A percentile compares a stretch with the other conserved stretches of the same genome.
Evolutionary conservation across 2,888 invertebrate species (phyloP).

Genomic region (Stenodema calcarata): DNA sequence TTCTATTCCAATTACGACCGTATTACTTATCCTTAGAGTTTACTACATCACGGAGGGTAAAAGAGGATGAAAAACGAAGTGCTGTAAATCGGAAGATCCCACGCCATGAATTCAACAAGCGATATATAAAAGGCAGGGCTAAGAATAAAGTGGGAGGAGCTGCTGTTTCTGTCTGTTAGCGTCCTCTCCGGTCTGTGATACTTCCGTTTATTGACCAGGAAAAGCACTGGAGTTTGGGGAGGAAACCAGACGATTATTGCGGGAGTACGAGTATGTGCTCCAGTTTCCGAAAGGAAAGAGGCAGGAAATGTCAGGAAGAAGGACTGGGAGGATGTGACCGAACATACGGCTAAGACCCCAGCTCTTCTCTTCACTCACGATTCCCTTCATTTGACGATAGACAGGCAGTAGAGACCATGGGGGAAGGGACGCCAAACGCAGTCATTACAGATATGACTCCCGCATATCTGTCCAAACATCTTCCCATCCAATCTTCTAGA

Average conservation of each 20-base stretch:
- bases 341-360: not conserved
- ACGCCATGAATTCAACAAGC: not conserved
- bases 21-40: too few species aligned
- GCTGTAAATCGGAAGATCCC: not conserved
- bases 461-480: too few species aligned
- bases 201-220: not conserved
- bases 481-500: too few species aligned
- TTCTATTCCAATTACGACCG: too few species aligned
- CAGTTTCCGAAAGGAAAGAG: not conserved
- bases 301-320: not conserved
- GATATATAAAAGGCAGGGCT: not conserved
- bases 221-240: not conserved
- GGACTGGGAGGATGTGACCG: not conserved
- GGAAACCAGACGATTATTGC: not conserved
- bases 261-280: not conserved
- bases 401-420: not conserved
- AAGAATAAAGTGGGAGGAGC: too few species aligned
- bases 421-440: too few species aligned
- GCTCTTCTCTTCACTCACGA: not conserved
- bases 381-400: not conserved
- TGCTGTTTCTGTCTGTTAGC: not conserved
- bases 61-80: too few species aligned
- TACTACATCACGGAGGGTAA: too few species aligned
- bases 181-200: not conserved
- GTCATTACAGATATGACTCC: too few species aligned